Percentiles rank a stretch among this genome's conserved stretches.
phyloP scores from a whole-genome alignment of 1,140 invertebrate genomes.

The Lethocerus indicus region DNA sequence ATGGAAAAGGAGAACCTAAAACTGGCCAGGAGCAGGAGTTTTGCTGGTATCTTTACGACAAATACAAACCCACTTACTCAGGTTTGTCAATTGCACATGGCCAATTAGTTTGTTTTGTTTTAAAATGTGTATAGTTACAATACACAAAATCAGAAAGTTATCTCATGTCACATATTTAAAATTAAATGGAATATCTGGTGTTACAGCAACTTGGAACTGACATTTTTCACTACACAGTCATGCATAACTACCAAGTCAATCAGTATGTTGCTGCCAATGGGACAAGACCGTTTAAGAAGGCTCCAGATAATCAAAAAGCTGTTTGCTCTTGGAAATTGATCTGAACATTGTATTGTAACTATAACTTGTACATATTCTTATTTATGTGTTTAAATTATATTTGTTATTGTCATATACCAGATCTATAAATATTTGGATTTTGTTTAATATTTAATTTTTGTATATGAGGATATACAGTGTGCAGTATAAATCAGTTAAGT shows the following conservation, averaged over 20 bases:
- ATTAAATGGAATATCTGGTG: too few species aligned
- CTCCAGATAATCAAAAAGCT: slow-evolving; percentile 51
- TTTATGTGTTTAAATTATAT: too few species aligned
- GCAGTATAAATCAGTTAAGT: too few species aligned
- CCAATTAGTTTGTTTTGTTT: slow-evolving; percentile 2
- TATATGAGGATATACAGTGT: too few species aligned
- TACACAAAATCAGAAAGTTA: too few species aligned
- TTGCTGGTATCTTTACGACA: slow-evolving; percentile 61
- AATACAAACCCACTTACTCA: slow-evolving; percentile 72
- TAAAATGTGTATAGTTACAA: too few species aligned
- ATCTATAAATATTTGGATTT: too few species aligned
- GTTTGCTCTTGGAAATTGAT: slow-evolving; percentile 66
- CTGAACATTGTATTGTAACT: too few species aligned
- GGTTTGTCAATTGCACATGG: slow-evolving; percentile 26
- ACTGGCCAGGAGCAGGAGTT: slow-evolving; percentile 42
- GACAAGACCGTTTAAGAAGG: slow-evolving; percentile 48
- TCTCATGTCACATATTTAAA: too few species aligned
- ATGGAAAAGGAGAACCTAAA: slow-evolving; percentile 56
- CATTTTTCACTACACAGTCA: slow-evolving; percentile 59
- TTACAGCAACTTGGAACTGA: slow-evolving; percentile 59
- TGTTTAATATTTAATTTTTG: too few species aligned
- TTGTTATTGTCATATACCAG: too few species aligned
- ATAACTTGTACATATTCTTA: too few species aligned
- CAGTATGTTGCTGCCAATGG: slow-evolving; percentile 50
- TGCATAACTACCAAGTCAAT: slow-evolving; percentile 65